Base-by-base conservation (phyloP, 2,113 vertebrate species). In the Cryptomyrus ogoouensis region DNA sequence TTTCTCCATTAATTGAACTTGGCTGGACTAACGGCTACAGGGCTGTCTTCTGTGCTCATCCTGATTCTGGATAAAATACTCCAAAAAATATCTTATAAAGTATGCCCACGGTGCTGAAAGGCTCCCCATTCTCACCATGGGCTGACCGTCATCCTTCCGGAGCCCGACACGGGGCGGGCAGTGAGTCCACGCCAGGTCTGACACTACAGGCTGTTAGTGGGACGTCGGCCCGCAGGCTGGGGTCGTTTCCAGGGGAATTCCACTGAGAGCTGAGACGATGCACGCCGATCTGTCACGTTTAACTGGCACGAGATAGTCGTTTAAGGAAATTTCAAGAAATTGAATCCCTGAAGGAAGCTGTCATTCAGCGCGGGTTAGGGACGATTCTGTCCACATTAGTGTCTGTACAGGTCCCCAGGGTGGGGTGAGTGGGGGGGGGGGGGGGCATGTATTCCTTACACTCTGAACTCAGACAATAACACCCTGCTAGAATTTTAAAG, bases 171-270 rank as follows among this genome's bases (percentile, higher is more conserved):
- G 39, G 39, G 2, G 42, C 24, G 21, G 83, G 42, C 83, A 47
- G 35, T 47, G 83, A 46, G 21, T n/a, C 44, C 83, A 84, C 80
- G 8, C 42, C 39, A 44, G 39, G 35, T 42, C 19, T 80, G 27
- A 44, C 39, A 44, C 19, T 84, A 46, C 7, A 84, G 39, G 83
- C 15, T 84, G 83, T 84, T 84, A 84, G 83, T 84, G 83, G 44
- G 39, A 84, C 21, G 44, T 24, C 44, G 44, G 83, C 21, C 42
- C 83, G 24, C 24, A 84, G 83, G 39, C 44, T 84, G 21, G 21
- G 39, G 83, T 84, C 35, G 5, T 84, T 84, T 84, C 83, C 39
- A 46, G 83, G 83, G 83, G 83, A 84, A 84, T 84, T 84, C 83
- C 83, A 84, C 83, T 47, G 83, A 84, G 39, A 84, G 44, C 74